Evolutionary conservation across 2,888 invertebrate genomes (phyloP).

Genomic region (Megalurothrips usitatus): DNA sequence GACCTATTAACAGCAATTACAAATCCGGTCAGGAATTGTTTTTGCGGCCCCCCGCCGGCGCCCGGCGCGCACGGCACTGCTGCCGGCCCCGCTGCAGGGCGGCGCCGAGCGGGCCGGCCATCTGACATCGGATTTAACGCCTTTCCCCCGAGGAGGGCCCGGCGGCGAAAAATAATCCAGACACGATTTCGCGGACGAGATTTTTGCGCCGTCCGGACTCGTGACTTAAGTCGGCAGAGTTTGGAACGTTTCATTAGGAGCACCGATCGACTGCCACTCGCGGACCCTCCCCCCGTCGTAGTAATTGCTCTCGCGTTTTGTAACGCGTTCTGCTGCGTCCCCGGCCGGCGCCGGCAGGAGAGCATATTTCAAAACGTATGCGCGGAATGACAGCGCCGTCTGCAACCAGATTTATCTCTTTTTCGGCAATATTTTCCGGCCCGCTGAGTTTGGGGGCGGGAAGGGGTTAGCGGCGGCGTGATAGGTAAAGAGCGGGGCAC

Average conservation of each 20-base stretch:
- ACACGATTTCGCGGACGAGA: no score
- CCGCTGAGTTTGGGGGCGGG: background rate
- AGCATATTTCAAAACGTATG: conserved; percentile 17
- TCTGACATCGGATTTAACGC: no score
- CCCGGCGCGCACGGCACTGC: background rate
- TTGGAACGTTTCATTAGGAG: no score
- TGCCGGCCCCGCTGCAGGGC: background rate
- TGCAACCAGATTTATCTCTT: background rate
- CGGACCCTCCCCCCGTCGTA: no score
- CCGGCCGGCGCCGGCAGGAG: background rate
- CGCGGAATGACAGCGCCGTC: background rate
- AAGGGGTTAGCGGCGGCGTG: background rate
- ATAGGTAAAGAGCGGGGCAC: conserved; percentile 5
- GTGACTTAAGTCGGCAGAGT: no score
- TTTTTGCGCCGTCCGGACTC: no score
- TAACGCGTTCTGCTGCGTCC: no score
- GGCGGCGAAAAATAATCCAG: background rate
- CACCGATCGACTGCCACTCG: no score
- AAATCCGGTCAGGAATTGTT: conserved; percentile 11
- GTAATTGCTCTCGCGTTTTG: no score
- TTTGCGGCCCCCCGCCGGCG: conserved; percentile 3
- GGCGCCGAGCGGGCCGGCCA: background rate
- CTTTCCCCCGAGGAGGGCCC: background rate
- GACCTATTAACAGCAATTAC: conserved; percentile 26
- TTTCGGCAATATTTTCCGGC: conserved; percentile 17